A percentile compares a stretch with the other conserved stretches of the same genome.
Evolutionary conservation across 2,113 vertebrate genomes (phyloP).

Genomic region (Pollachius pollachius): DNA sequence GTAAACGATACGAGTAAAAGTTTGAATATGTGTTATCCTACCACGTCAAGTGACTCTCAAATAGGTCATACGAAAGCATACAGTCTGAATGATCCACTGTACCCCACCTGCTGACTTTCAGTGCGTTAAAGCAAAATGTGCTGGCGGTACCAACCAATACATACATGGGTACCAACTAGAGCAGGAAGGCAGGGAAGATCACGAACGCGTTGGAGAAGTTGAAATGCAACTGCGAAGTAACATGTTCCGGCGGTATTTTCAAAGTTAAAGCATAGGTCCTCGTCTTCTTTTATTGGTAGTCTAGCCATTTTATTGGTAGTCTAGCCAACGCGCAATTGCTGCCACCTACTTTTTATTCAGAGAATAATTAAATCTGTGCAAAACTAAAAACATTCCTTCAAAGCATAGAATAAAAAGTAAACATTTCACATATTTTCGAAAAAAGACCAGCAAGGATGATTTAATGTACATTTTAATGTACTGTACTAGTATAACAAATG

Average conservation of each 20-base stretch:
- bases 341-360: not conserved
- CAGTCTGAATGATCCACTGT: too few relatives aligned
- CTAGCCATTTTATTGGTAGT: not conserved
- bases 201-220: not conserved
- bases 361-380: not conserved
- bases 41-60: not conserved
- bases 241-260: constrained; percentile 37
- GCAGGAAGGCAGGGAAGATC: too few relatives aligned
- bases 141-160: too few relatives aligned
- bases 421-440: not conserved
- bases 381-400: not conserved
- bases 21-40: not conserved
- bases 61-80: not conserved
- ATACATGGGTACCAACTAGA: too few relatives aligned
- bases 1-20: not conserved
- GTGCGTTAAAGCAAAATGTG: too few relatives aligned
- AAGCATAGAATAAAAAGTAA: not conserved
- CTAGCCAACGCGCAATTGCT: too few relatives aligned
- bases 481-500: constrained; percentile 68
- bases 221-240: not conserved
- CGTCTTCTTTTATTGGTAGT: not conserved
- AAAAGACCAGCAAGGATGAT: constrained; percentile 26
- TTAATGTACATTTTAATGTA: constrained; percentile 52
- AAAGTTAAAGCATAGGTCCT: constrained; percentile 14
- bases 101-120: too few relatives aligned